phyloP scores from a whole-genome alignment of 2,888 invertebrate species.

The Limnephilus auricula region DNA sequence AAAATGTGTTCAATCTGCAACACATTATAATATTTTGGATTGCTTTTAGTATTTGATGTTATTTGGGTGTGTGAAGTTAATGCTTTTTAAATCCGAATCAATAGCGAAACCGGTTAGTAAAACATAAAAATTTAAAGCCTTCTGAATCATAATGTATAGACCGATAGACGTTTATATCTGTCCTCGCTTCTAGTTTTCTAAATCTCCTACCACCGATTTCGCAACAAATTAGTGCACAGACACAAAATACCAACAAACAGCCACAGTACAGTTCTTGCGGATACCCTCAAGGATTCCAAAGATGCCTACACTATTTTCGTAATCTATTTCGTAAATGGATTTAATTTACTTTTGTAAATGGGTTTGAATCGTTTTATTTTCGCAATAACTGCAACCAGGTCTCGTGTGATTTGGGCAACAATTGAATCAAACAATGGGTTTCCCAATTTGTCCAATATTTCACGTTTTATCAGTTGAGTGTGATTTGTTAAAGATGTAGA shows the following conservation, averaged over 20 bases:
- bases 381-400: not conserved
- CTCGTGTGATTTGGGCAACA: not conserved
- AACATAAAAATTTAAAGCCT: not conserved
- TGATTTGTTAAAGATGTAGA: not conserved
- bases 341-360: not conserved
- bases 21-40: too few species aligned
- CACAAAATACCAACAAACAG: not conserved
- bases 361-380: not conserved
- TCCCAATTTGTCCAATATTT: not conserved
- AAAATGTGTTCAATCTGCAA: too few species aligned
- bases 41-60: too few species aligned
- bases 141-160: not conserved
- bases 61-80: too few species aligned
- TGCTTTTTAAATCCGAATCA: too few species aligned
- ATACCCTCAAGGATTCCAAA: not conserved
- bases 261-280: not conserved
- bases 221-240: not conserved
- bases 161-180: not conserved
- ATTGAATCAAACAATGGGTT: not conserved
- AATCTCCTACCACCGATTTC: slow-evolving; percentile 3
- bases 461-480: not conserved
- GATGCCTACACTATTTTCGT: slow-evolving; percentile 5
- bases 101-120: too few species aligned
- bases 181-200: not conserved
- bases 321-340: not conserved